A percentile compares a stretch with the other conserved stretches of the same genome.
Conservation (phyloP, 2,113 vertebrate species). For the Drymodes brunneopygia region DNA sequence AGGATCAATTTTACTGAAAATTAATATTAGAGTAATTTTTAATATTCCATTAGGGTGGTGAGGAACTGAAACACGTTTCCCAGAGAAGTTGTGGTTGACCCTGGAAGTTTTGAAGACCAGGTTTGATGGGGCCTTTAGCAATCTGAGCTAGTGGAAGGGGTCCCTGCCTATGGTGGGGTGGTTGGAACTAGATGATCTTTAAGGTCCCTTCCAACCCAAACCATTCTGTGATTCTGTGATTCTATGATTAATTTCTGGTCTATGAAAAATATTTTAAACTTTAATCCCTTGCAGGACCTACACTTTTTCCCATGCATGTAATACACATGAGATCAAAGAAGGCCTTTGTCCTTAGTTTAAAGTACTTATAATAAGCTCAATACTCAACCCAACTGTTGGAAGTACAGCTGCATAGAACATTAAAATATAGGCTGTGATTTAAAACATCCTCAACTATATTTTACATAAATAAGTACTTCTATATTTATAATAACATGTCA, state of each 20-base stretch:
- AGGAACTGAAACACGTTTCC: background rate
- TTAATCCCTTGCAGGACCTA: background rate
- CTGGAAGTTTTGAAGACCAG: background rate
- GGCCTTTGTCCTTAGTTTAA: background rate
- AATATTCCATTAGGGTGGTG: background rate
- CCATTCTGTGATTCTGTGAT: background rate
- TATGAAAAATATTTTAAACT: background rate
- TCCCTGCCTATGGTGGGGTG: fast-evolving
- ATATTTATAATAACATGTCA: background rate
- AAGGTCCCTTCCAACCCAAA: background rate
- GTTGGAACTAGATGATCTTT: background rate
- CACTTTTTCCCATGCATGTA: background rate
- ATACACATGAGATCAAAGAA: background rate
- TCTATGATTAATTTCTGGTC: background rate
- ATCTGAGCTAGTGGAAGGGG: background rate
- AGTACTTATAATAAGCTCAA: background rate
- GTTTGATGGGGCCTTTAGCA: background rate
- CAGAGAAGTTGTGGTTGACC: background rate
- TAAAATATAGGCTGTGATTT: background rate
- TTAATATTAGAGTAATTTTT: background rate
- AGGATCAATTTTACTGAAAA: background rate
- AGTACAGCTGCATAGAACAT: background rate
- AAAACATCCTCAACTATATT: background rate
- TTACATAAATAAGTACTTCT: background rate
- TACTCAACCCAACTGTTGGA: background rate